Evolutionary conservation across 2,797 vertebrate species (phyloP).

Genomic region (Staurois parvus): DNA sequence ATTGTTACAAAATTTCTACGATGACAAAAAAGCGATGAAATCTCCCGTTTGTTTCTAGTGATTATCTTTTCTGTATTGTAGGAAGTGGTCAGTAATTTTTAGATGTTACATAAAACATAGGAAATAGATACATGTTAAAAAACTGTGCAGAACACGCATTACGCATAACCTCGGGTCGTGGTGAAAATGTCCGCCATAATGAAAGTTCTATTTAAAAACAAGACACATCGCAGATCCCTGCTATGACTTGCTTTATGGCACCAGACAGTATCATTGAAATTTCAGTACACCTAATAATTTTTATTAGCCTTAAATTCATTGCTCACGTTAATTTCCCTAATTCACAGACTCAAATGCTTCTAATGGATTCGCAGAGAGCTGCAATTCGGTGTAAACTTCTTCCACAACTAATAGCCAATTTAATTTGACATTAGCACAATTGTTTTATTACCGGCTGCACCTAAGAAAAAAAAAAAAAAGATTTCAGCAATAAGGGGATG

Average conservation of each 20-base stretch:
- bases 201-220: background rate
- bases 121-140: too few species aligned
- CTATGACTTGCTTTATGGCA: conserved; percentile 19
- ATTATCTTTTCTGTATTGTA: too few species aligned
- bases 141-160: too few species aligned
- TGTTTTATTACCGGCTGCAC: conserved; percentile 31
- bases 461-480: conserved; percentile 8
- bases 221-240: background rate
- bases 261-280: conserved; percentile 23
- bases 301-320: conserved; percentile 49
- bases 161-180: too few species aligned
- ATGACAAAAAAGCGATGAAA: too few species aligned
- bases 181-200: background rate
- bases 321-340: conserved; percentile 51
- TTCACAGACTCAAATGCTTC: conserved; percentile 28
- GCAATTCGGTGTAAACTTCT: conserved; percentile 16
- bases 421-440: conserved; percentile 33
- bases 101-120: background rate
- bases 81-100: too few species aligned
- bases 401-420: conserved; percentile 13
- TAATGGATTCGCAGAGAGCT: conserved; percentile 31
- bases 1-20: too few species aligned
- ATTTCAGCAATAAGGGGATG: background rate
- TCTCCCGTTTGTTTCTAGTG: too few species aligned
- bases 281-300: conserved; percentile 36